A percentile compares a stretch with the other conserved stretches of the same genome.
These are phyloP conservation scores for Pardalotus punctatus DNA, from an alignment of 2,113 vertebrate genomes.

Conservation along the genomic window DNA sequence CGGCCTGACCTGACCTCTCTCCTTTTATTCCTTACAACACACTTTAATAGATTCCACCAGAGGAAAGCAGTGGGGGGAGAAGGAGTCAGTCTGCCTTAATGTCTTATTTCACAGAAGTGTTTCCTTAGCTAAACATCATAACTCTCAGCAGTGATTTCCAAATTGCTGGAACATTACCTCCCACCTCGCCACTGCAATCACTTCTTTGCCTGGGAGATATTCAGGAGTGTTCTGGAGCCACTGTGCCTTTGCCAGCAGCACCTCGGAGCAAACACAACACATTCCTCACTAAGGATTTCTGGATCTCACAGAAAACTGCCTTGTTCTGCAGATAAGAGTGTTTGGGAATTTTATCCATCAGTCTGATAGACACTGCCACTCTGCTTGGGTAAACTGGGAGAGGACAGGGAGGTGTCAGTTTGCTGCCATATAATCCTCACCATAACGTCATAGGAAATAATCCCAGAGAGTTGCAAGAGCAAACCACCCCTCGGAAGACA, in stretches of 20 bases:
- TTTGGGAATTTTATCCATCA: not conserved
- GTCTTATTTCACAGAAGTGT: slow-evolving; percentile 39
- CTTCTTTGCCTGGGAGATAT: not conserved
- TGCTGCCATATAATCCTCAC: not conserved
- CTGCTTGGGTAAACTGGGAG: not conserved
- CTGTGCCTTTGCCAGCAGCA: not conserved
- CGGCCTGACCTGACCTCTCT: slow-evolving; percentile 25
- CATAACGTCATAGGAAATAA: not conserved
- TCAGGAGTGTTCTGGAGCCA: not conserved
- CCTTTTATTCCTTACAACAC: slow-evolving; percentile 40
- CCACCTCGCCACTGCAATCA: not conserved
- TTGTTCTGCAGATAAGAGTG: not conserved
- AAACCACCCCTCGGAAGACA: not conserved
- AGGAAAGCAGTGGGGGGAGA: not conserved
- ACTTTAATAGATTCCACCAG: slow-evolving; percentile 26
- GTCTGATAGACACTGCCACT: not conserved
- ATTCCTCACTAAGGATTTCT: not conserved
- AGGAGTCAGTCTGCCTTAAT: not conserved
- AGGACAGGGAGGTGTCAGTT: not conserved
- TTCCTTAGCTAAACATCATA: slow-evolving; percentile 33
- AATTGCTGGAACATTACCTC: slow-evolving; percentile 51
- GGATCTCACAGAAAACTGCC: not conserved
- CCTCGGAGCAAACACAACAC: not conserved
- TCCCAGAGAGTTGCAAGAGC: not conserved
- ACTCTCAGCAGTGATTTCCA: slow-evolving; percentile 31